A percentile compares a stretch with the other conserved stretches of the same genome.
Conservation (phyloP, 2,797 vertebrate species). For the Enteromius treurensis region DNA sequence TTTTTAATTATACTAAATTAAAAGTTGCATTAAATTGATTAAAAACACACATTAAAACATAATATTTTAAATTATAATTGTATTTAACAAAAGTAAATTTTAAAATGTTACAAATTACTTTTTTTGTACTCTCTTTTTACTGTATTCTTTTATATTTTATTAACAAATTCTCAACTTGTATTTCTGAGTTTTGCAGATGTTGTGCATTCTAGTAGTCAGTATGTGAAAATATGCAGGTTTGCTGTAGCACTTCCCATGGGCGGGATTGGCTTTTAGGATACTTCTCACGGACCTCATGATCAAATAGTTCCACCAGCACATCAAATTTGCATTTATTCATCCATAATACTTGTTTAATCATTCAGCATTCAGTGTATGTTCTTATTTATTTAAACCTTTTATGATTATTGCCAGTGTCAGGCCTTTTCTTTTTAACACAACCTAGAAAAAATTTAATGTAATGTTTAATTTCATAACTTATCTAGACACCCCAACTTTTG, state of each 20-base stretch:
- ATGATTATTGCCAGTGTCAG: neutral
- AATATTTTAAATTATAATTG: neutral
- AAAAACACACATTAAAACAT: too few relatives aligned
- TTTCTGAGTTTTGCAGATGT: neutral
- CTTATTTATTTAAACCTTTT: neutral
- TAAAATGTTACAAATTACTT: neutral
- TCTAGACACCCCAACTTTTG: conserved; percentile 33
- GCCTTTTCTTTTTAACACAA: neutral
- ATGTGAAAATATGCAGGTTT: neutral
- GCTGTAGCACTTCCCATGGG: neutral
- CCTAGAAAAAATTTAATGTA: neutral
- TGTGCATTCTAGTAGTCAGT: neutral
- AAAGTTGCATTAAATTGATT: neutral
- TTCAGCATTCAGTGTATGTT: neutral
- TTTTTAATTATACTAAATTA: neutral
- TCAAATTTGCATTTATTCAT: neutral
- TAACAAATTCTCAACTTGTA: neutral
- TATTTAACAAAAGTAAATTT: neutral
- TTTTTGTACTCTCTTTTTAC: neutral
- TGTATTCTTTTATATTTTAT: neutral
- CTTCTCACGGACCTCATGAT: neutral
- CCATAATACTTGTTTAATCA: neutral
- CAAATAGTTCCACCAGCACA: neutral
- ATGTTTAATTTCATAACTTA: neutral
- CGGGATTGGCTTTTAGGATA: neutral